Percentiles rank a stretch among this genome's conserved stretches.
These are phyloP conservation scores for Oryzias melastigma DNA, from an alignment of 2,113 vertebrate genomes.

Conservation along the genomic window DNA sequence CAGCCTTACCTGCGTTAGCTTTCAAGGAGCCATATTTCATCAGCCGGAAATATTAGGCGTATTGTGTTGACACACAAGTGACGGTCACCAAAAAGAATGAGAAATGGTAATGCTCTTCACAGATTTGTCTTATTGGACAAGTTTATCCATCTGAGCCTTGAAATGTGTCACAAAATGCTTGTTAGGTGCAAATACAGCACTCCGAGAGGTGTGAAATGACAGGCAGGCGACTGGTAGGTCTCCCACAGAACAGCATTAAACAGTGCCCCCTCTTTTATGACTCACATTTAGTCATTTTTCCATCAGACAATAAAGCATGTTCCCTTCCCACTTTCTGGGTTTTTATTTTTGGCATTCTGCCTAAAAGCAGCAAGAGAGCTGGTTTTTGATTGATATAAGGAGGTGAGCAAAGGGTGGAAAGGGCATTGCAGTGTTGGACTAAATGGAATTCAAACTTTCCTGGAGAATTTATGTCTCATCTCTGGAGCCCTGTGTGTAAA, in stretches of 20 bases:
- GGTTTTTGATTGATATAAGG: not conserved
- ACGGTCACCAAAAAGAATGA: slow-evolving; percentile 49
- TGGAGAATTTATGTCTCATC: slow-evolving; percentile 30
- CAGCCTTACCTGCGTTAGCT: slow-evolving; percentile 14
- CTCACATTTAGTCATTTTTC: slow-evolving; percentile 47
- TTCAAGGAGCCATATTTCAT: slow-evolving; percentile 22
- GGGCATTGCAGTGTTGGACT: not conserved
- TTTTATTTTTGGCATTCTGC: slow-evolving; percentile 15
- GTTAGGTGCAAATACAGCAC: slow-evolving; percentile 36
- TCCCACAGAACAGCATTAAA: slow-evolving; percentile 31
- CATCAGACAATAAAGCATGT: slow-evolving; percentile 46
- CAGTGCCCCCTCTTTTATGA: slow-evolving; percentile 32
- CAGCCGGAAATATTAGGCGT: slow-evolving; percentile 28
- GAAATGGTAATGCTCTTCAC: slow-evolving; percentile 25
- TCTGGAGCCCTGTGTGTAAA: slow-evolving; percentile 7
- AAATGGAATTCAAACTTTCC: slow-evolving; percentile 15
- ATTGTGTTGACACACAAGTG: slow-evolving; percentile 25
- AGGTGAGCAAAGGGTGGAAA: not conserved
- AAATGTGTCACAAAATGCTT: slow-evolving; percentile 34
- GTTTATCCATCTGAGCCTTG: slow-evolving; percentile 43
- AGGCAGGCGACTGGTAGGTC: slow-evolving; percentile 25
- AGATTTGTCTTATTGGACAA: slow-evolving; percentile 38
- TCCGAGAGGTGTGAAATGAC: slow-evolving; percentile 35
- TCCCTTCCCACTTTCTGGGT: slow-evolving; percentile 2
- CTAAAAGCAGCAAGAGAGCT: slow-evolving; percentile 30